These are phyloP conservation scores for Stenolophus ochropezus DNA, from an alignment of 2,888 invertebrate species.

Conservation along the genomic window DNA sequence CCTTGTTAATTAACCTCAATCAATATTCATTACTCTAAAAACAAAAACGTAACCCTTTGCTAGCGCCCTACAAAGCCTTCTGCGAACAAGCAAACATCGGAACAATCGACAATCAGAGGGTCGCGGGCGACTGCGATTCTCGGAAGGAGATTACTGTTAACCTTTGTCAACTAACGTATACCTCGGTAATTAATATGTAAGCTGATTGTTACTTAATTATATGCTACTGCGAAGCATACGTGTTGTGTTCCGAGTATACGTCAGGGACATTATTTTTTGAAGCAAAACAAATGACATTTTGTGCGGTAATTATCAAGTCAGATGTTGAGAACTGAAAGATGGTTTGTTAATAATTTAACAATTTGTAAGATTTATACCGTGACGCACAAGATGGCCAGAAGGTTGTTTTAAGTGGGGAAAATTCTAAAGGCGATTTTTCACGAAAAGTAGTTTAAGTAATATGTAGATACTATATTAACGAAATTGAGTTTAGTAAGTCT, in stretches of 20 bases:
- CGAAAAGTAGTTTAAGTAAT: too few relatives aligned
- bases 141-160: constrained; percentile 47
- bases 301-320: constrained; percentile 37
- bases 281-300: constrained; percentile 45
- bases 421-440: too few relatives aligned
- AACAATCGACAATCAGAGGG: constrained; percentile 23
- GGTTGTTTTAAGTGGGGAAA: not conserved
- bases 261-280: constrained; percentile 40
- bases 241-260: constrained; percentile 35
- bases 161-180: constrained; percentile 51
- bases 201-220: constrained; percentile 48
- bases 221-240: not conserved
- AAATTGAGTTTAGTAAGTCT: too few relatives aligned
- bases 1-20: constrained; percentile 1
- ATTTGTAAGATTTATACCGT: not conserved
- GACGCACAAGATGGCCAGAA: not conserved
- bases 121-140: constrained; percentile 40
- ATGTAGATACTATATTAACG: too few relatives aligned
- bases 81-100: constrained; percentile 18
- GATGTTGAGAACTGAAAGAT: not conserved
- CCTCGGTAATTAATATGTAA: constrained; percentile 53
- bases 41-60: constrained; percentile 4
- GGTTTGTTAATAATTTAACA: constrained; percentile 2
- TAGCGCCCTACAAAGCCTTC: constrained; percentile 16
- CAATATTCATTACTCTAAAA: constrained; percentile 18